Conservation (phyloP, 2,797 vertebrate species). For the Hipposideros larvatus region DNA sequence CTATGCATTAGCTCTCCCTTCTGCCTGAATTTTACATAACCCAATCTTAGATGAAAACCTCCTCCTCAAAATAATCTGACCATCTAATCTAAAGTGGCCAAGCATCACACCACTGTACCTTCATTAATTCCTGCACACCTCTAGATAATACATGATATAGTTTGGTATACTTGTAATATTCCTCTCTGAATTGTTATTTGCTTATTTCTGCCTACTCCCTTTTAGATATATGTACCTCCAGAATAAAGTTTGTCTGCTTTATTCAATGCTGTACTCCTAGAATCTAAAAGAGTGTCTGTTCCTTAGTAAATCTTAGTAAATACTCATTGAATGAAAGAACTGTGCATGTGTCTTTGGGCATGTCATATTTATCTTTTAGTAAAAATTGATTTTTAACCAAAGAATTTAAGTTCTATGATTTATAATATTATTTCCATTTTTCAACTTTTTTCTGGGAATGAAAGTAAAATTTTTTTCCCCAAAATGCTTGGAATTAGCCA, state of each 20-base stretch:
- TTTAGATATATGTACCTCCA: background rate
- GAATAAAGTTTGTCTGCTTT: background rate
- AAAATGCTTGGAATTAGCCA: background rate
- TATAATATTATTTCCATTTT: background rate
- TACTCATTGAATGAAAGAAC: background rate
- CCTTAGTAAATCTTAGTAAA: background rate
- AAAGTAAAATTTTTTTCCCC: background rate
- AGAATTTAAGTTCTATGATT: background rate
- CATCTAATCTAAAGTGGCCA: background rate
- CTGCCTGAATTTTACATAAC: background rate
- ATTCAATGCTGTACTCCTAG: background rate
- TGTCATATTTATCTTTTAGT: background rate
- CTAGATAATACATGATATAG: background rate
- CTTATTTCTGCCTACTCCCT: background rate
- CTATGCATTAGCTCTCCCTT: background rate
- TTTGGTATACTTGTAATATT: background rate
- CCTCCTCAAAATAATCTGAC: slow-evolving; percentile 83
- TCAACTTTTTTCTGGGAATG: slow-evolving; percentile 11
- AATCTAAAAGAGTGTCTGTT: background rate
- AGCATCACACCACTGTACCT: background rate
- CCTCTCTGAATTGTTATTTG: background rate
- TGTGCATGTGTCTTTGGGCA: background rate
- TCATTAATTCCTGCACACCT: background rate
- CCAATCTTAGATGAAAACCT: slow-evolving; percentile 9
- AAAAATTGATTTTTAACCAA: background rate